phyloP scores from a whole-genome alignment of 2,888 invertebrate genomes.

The Anagyrus pseudococci region DNA sequence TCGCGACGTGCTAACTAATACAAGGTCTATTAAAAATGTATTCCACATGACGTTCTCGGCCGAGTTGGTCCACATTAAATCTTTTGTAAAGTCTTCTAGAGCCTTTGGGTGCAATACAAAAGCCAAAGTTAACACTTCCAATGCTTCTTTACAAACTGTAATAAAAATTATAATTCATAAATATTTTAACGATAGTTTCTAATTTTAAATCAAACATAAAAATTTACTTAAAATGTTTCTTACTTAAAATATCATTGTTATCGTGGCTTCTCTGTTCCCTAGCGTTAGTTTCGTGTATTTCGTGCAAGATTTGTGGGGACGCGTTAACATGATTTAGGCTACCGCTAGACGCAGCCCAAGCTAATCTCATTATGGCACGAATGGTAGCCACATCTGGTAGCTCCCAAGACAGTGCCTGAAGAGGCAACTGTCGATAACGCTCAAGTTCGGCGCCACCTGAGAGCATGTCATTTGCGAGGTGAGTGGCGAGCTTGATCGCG shows the following conservation, averaged over 20 bases:
- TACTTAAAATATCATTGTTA: conserved; percentile 71
- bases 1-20: conserved; percentile 81
- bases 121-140: conserved; percentile 90
- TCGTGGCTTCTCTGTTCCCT: conserved; percentile 66
- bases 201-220: neutral
- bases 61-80: conserved; percentile 65
- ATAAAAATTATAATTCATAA: conserved; percentile 40
- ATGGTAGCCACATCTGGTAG: conserved; percentile 78
- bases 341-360: conserved; percentile 81
- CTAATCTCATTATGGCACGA: conserved; percentile 76
- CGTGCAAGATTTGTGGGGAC: conserved; percentile 70
- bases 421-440: conserved; percentile 64
- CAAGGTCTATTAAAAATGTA: conserved; percentile 85
- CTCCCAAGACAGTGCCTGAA: conserved; percentile 71
- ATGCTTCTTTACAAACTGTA: conserved; percentile 85
- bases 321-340: conserved; percentile 69
- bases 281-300: conserved; percentile 69
- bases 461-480: conserved; percentile 76
- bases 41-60: conserved; percentile 69
- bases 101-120: conserved; percentile 89
- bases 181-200: neutral
- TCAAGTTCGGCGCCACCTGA: conserved; percentile 64
- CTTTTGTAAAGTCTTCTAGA: conserved; percentile 80
- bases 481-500: conserved; percentile 82
- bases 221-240: conserved; percentile 27